These are phyloP conservation scores for Xanthia togata DNA, from an alignment of 2,888 invertebrate species.

Conservation along the genomic window DNA sequence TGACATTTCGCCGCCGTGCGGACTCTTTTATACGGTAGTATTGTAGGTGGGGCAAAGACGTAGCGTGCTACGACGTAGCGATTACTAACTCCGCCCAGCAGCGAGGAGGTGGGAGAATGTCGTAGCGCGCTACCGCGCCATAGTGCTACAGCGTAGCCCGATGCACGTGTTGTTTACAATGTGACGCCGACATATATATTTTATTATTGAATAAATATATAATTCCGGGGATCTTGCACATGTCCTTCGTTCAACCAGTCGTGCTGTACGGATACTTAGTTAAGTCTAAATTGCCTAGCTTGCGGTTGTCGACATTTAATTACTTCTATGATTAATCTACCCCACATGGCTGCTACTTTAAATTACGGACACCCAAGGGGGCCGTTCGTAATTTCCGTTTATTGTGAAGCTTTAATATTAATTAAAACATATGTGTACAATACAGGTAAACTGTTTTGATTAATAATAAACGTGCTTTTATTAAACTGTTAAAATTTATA, in stretches of 20 bases:
- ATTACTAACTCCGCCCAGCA: too few species aligned
- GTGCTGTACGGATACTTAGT: constrained; percentile 5
- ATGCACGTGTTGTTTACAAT: too few species aligned
- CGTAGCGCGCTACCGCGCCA: too few species aligned
- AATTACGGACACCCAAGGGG: constrained; percentile 26
- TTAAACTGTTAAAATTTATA: not conserved
- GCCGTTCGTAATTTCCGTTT: constrained; percentile 39
- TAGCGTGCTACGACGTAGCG: too few species aligned
- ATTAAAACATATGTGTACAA: constrained; percentile 41
- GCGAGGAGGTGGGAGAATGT: too few species aligned
- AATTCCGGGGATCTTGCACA: not conserved
- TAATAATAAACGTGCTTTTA: constrained; percentile 2
- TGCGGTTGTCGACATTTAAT: constrained; percentile 53
- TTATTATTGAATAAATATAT: too few species aligned
- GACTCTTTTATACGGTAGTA: too few species aligned
- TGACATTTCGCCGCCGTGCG: too few species aligned
- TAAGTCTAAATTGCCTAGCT: constrained; percentile 40
- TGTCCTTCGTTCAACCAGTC: not conserved
- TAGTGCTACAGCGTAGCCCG: too few species aligned
- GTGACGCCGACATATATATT: too few species aligned
- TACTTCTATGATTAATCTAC: constrained; percentile 58
- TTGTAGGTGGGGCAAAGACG: too few species aligned
- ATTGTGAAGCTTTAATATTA: constrained; percentile 46
- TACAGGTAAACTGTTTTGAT: constrained; percentile 12
- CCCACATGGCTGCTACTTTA: constrained; percentile 38